Conservation (phyloP, 2,797 vertebrate genomes). For the Lagorchestes hirsutus region DNA sequence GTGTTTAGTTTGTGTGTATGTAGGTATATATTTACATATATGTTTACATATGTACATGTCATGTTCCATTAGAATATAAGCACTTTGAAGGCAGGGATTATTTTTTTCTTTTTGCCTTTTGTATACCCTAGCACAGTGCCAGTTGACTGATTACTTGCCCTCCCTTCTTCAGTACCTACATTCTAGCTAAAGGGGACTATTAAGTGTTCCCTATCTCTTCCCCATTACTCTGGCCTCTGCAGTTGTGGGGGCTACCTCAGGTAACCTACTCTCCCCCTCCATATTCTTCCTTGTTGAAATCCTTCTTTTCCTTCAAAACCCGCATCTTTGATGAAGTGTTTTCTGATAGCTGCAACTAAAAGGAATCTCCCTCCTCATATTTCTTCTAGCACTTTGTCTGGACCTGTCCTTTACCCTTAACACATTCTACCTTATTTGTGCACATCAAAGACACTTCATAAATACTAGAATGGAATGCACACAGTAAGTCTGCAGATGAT, state of each 20-base stretch:
- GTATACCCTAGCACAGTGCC: neutral
- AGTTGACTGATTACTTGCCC: neutral
- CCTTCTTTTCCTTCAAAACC: neutral
- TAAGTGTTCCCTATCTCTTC: neutral
- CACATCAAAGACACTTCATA: neutral
- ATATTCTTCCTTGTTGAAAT: neutral
- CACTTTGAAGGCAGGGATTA: neutral
- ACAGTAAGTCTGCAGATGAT: neutral
- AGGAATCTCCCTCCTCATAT: neutral
- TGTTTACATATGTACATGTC: neutral
- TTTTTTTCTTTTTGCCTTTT: neutral
- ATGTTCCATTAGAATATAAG: neutral
- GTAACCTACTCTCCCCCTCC: neutral
- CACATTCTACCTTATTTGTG: neutral
- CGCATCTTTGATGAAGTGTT: neutral
- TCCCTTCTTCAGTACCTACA: neutral
- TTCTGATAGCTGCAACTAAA: neutral
- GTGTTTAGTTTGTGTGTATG: neutral
- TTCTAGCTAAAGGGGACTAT: neutral
- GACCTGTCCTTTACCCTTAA: neutral
- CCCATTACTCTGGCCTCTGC: neutral
- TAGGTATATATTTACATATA: neutral
- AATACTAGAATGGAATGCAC: neutral
- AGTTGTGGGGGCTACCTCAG: neutral
- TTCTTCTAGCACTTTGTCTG: neutral